Conservation (phyloP, 2,888 invertebrate genomes). For the Leptinotarsa juncta region DNA sequence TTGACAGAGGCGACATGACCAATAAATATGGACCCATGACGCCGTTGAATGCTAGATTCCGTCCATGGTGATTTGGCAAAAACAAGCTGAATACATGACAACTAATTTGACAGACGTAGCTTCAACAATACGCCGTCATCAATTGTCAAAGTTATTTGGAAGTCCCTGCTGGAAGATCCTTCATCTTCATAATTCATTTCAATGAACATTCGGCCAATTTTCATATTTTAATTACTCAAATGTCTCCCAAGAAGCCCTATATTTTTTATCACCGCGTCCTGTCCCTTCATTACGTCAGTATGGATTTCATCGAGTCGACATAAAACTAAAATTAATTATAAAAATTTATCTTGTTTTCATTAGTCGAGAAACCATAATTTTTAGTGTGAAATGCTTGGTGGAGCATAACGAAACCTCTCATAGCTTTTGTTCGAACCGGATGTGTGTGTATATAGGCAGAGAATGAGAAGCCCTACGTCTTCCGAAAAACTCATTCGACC, state of each 20-base stretch:
- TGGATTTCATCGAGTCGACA: constrained; percentile 4
- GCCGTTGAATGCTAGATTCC: too few relatives aligned
- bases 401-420: constrained; percentile 41
- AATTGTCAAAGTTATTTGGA: too few relatives aligned
- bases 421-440: constrained; percentile 36
- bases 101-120: too few relatives aligned
- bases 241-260: neutral
- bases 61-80: too few relatives aligned
- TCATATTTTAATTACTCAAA: neutral
- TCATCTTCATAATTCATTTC: too few relatives aligned
- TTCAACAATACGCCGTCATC: too few relatives aligned
- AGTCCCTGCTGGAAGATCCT: too few relatives aligned
- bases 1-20: too few relatives aligned
- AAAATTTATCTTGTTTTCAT: constrained; percentile 20
- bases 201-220: neutral
- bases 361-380: constrained; percentile 37
- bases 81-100: too few relatives aligned
- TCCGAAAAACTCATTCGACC: constrained; percentile 16
- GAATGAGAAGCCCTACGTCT: constrained; percentile 32
- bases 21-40: too few relatives aligned
- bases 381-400: constrained; percentile 33
- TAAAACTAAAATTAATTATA: constrained; percentile 19
- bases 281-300: neutral
- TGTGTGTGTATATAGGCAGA: constrained; percentile 32
- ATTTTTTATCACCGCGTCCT: neutral